Base-by-base conservation (phyloP, 2,888 invertebrate species). In the Malthinus seriepunctatus region DNA sequence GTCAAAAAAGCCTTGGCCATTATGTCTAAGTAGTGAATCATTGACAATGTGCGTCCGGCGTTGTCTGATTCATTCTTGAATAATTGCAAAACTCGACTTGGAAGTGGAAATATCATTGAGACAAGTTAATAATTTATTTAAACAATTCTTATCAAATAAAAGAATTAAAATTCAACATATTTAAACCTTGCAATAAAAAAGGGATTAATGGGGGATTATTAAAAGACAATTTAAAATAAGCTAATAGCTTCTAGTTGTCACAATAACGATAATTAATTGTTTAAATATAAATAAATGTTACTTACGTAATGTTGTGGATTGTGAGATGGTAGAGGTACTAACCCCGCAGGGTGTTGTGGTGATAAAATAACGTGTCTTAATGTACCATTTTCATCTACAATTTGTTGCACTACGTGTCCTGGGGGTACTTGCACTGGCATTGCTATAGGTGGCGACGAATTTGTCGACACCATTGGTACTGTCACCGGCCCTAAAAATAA, bases 361-460 rank as follows among this genome's bases (percentile, higher is more conserved):
- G 93, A 93, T 72, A 95, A 84, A 74, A 96, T 90, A 75, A 94
- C 92, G 80, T 95, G 95, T 67, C 94, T 87, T 76, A 96, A 84
- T 70, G 89, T 89, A 64, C 91, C 91, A 78, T 86, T 88, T 80
- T 95, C 95, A 80, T 95, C 95, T 70, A 95, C 88, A 74, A 95
- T 93, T 77, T 93, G 95, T 78, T 91, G 91, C 76, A 95, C 92
- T 77, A 92, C 88, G 83, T 95, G 91, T 66, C 92, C 95, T 54
- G 91, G 91, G 62, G 95, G 94, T 70, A 95, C 93, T 81, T 94
- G 91, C 76, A 95, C 91, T 54, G 93, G 94, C 86, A 95, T 90
- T 62, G 91, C 88, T 71, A 89, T 84, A 53, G 89, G 89, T 58
- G 90, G 89, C 69, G 87, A 86, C 65, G 86, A 84, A 79, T 87